Evolutionary conservation across 2,888 invertebrate species (phyloP).

Genomic region (Sepioteuthis lessoniana): DNA sequence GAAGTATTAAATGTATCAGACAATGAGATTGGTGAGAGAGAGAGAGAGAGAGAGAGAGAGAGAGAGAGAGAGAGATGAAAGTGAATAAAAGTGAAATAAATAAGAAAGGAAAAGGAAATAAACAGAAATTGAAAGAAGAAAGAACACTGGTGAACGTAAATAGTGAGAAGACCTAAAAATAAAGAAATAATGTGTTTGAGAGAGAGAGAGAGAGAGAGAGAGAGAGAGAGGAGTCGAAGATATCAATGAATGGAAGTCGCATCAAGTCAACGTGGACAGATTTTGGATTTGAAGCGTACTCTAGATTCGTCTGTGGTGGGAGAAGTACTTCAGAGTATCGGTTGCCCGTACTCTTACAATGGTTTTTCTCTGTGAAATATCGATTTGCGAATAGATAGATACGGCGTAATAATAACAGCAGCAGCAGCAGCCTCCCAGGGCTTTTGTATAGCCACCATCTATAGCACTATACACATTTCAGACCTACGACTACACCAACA

Average conservation of each 20-base stretch:
- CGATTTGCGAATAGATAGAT: neutral
- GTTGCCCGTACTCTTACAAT: neutral
- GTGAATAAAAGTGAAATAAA: too few relatives aligned
- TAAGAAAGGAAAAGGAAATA: too few relatives aligned
- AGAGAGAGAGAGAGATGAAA: too few relatives aligned
- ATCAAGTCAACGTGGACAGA: neutral
- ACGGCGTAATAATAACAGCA: neutral
- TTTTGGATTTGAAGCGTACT: neutral
- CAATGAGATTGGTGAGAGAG: too few relatives aligned
- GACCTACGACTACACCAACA: neutral
- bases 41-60: too few relatives aligned
- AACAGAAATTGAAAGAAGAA: too few relatives aligned
- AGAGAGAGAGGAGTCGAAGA: neutral
- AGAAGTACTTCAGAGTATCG: constrained; percentile 10
- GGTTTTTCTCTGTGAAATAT: neutral
- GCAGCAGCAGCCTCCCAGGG: neutral
- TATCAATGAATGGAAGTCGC: neutral
- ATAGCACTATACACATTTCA: neutral
- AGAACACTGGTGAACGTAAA: too few relatives aligned
- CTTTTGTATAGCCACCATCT: neutral
- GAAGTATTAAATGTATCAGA: too few relatives aligned
- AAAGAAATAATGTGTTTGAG: too few relatives aligned
- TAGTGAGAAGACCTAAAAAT: too few relatives aligned
- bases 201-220: neutral
- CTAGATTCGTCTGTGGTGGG: neutral